Conservation (phyloP, 2,113 vertebrate genomes). For the Phrynosoma platyrhinos region DNA sequence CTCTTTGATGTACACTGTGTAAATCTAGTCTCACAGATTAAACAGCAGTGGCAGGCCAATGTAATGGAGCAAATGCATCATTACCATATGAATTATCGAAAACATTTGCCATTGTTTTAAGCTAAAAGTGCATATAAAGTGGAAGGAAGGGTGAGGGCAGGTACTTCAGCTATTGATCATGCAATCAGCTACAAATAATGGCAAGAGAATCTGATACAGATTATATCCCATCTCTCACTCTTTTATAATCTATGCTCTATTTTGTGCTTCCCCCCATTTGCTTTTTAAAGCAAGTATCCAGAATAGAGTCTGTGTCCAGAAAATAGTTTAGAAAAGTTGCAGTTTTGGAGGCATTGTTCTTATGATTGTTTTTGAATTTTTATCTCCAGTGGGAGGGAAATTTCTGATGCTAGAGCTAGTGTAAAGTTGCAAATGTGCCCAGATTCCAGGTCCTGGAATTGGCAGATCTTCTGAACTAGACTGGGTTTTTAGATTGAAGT, state of each 20-base stretch:
- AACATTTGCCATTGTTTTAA: slow-evolving; percentile 54
- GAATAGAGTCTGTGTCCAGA: too few relatives aligned
- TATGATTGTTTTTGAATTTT: too few relatives aligned
- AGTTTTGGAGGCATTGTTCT: too few relatives aligned
- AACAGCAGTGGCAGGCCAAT: slow-evolving; percentile 64
- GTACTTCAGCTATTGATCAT: neutral
- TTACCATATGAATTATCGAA: slow-evolving; percentile 59
- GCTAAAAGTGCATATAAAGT: slow-evolving; percentile 21
- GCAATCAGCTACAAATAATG: neutral
- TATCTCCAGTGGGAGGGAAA: too few relatives aligned
- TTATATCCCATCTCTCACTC: neutral
- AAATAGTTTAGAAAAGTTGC: too few relatives aligned
- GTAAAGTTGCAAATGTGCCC: too few relatives aligned
- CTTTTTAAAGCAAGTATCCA: too few relatives aligned
- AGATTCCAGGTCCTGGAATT: neutral
- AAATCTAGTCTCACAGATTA: slow-evolving; percentile 63
- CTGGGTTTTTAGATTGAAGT: too few relatives aligned
- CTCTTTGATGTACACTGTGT: slow-evolving; percentile 65
- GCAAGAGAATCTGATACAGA: neutral
- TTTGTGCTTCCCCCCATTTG: too few relatives aligned
- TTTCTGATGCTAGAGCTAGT: too few relatives aligned
- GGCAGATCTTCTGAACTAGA: too few relatives aligned
- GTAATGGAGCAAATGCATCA: slow-evolving; percentile 59
- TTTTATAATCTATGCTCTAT: neutral
- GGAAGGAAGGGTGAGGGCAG: neutral